Conservation (phyloP, 1,140 invertebrate genomes). For the Heliconius congener region DNA sequence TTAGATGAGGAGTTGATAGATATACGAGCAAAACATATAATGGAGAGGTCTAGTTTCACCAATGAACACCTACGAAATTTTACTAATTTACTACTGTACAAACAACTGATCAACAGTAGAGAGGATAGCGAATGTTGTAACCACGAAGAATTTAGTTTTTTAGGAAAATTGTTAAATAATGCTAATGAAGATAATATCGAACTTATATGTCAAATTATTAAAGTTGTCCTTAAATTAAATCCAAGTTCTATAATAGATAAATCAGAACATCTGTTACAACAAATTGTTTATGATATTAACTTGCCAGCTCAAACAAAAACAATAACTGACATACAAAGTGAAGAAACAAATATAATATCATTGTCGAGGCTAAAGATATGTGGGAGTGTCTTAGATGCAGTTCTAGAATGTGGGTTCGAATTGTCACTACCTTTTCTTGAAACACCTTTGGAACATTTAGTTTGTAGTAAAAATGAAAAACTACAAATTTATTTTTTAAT, state of each 20-base stretch:
- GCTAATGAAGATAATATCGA: conserved; percentile 51
- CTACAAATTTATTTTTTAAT: conserved; percentile 61
- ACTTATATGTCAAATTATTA: conserved; percentile 56
- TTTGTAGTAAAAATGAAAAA: conserved; percentile 52
- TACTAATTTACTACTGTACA: conserved; percentile 61
- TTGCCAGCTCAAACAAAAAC: conserved; percentile 33
- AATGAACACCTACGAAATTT: conserved; percentile 55
- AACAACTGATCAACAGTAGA: conserved; percentile 63
- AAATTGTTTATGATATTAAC: conserved; percentile 55
- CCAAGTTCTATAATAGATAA: conserved; percentile 53
- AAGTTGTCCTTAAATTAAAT: conserved; percentile 56
- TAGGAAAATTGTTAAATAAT: conserved; percentile 55
- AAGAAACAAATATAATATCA: conserved; percentile 25
- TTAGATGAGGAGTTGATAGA: conserved; percentile 69
- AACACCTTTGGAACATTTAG: conserved; percentile 55
- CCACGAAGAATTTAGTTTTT: conserved; percentile 57
- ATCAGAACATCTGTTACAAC: conserved; percentile 71
- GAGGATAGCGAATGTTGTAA: conserved; percentile 65
- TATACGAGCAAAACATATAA: conserved; percentile 52
- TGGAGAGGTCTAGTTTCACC: conserved; percentile 49
- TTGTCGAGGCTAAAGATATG: conserved; percentile 55
- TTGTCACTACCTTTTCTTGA: conserved; percentile 59
- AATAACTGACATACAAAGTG: conserved; percentile 15
- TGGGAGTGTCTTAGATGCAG: conserved; percentile 59
- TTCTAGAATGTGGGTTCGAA: conserved; percentile 43